Percentiles rank a stretch among this genome's conserved stretches.
These are phyloP conservation scores for Epinotia demarniana DNA, from an alignment of 2,888 invertebrate species.

Conservation along the genomic window DNA sequence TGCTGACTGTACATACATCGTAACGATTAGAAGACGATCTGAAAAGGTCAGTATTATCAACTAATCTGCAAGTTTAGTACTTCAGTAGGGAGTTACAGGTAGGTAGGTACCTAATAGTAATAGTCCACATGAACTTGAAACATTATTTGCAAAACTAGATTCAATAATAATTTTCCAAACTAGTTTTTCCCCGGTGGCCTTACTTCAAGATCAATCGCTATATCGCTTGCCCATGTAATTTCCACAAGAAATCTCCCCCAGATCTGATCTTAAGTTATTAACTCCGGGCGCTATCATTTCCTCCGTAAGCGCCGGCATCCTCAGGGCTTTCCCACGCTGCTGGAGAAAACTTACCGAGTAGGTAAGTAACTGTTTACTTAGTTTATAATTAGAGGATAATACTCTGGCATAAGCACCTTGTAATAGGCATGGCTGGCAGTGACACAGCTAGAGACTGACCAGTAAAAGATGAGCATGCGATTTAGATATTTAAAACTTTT, in stretches of 20 bases:
- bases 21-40: too few species aligned
- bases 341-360: conserved; percentile 32
- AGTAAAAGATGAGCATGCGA: too few species aligned
- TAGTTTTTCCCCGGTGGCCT: not conserved
- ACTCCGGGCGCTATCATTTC: conserved; percentile 26
- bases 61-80: too few species aligned
- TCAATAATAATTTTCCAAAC: too few species aligned
- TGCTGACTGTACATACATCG: too few species aligned
- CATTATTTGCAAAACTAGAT: too few species aligned
- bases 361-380: conserved; percentile 9
- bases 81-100: too few species aligned
- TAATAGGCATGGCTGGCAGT: not conserved
- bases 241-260: conserved; percentile 15
- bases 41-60: too few species aligned
- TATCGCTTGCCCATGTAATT: conserved; percentile 12
- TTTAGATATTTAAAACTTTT: too few species aligned
- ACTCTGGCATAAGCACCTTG: not conserved
- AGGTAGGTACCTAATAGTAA: too few species aligned
- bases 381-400: conserved; percentile 34
- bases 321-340: conserved; percentile 51
- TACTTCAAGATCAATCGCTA: conserved; percentile 7
- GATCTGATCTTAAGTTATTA: conserved; percentile 24
- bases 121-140: too few species aligned
- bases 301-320: conserved; percentile 26
- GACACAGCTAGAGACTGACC: not conserved